These are phyloP conservation scores for Synergus itoensis DNA, from an alignment of 2,888 invertebrate genomes.

Conservation along the genomic window DNA sequence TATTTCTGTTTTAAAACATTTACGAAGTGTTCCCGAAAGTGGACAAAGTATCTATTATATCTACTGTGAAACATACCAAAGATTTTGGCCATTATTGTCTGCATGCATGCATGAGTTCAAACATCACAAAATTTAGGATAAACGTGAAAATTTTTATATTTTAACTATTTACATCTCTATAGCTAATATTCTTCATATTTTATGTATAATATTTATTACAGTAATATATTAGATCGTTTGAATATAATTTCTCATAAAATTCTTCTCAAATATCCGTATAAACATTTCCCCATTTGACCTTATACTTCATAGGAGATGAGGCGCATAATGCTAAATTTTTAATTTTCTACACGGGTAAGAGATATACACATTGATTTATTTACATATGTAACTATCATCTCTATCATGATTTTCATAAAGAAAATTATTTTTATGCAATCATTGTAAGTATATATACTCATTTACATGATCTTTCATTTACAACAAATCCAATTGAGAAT, in stretches of 20 bases:
- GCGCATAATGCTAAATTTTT: too few species aligned
- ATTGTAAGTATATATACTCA: not conserved
- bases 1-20: not conserved
- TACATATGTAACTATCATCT: not conserved
- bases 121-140: not conserved
- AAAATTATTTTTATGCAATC: not conserved
- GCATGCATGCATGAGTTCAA: not conserved
- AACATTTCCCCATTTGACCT: too few species aligned
- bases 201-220: not conserved
- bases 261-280: not conserved
- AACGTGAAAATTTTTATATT: not conserved
- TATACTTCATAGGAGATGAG: too few species aligned
- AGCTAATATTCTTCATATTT: not conserved
- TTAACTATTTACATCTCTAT: not conserved
- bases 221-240: conserved; percentile 1
- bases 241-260: conserved; percentile 8
- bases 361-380: not conserved
- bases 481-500: not conserved
- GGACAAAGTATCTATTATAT: not conserved
- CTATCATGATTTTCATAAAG: not conserved
- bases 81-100: conserved; percentile 33
- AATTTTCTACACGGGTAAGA: too few species aligned
- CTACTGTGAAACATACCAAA: conserved; percentile 4
- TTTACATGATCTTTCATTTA: not conserved
- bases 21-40: not conserved